Evolutionary conservation across 2,888 invertebrate species (phyloP), one percentile per base, ranked within the genome.

Genomic region (Malthinus seriepunctatus): DNA sequence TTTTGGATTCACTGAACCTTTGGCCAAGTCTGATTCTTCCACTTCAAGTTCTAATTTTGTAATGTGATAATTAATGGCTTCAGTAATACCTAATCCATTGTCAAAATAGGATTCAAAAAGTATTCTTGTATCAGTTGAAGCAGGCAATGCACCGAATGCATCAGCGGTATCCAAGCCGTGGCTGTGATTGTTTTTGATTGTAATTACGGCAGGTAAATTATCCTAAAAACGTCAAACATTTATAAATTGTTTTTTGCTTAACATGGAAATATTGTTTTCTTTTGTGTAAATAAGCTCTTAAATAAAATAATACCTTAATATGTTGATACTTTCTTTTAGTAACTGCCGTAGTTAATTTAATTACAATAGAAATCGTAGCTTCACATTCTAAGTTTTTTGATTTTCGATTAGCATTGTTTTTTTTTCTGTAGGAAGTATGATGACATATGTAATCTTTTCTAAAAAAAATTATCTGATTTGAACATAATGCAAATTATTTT

Each of bases 71-170:
- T 50, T 23, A 6, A 35, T 38, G n/a, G 38, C 3, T 10, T 50
- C 50, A 3, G 35, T 50, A 11, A 50, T 50, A n/a, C 50, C 50
- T 8, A 50, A 4, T 4, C 50, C 50, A 23, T 38, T 34, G 4
- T 15, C 3, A 50, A 50, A 50, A 38, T 50, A 50, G 10, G 50
- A 15, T 15, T 50, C 37, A 50, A 50, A 50, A n/a, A n/a, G 8
- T n/a, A 10, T 7, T 32, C 49, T 34, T 4, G 49, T 49, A 7
- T 37, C 15, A 14, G 34, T 14, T 34, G 33, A 4, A 11, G 11
- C 49, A 33, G 14, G 4, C 10, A 49, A 37, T 7, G 34, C 10
- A 9, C 10, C 5, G 7, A 47, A 10, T n/a, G 32, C 33, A 32
- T 47, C 47, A 47, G 47, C 47, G 32, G 47, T 32, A 47, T 49